Conservation (phyloP, 2,888 invertebrate genomes). For the Macrosiphum euphorbiae region DNA sequence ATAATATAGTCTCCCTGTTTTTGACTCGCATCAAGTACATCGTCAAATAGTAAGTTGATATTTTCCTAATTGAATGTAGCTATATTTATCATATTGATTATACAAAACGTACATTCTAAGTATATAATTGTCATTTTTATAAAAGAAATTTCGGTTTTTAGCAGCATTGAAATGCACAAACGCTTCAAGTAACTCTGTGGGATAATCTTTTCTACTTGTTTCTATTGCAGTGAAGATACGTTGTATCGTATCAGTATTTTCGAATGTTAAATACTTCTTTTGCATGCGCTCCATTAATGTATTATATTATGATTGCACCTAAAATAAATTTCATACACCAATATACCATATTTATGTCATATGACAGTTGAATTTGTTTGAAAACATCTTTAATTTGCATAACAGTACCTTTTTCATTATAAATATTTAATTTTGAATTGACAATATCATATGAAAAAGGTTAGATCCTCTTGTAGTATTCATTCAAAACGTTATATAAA, state of each 20-base stretch:
- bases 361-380: not conserved
- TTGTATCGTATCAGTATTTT: fast-evolving
- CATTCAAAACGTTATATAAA: too few relatives aligned
- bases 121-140: not conserved
- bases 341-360: not conserved
- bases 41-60: not conserved
- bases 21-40: not conserved
- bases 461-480: too few relatives aligned
- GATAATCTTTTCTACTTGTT: not conserved
- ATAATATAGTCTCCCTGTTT: not conserved
- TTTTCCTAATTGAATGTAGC: not conserved
- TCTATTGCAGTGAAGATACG: not conserved
- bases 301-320: too few relatives aligned
- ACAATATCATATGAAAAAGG: not conserved
- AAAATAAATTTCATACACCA: not conserved
- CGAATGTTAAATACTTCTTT: not conserved
- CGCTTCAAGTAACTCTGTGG: not conserved
- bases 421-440: not conserved
- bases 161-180: not conserved
- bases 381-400: not conserved
- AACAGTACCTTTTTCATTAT: not conserved
- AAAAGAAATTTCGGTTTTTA: not conserved
- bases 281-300: not conserved
- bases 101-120: not conserved
- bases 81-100: not conserved